A percentile compares a stretch with the other conserved stretches of the same genome.
These are phyloP conservation scores for Gymnoscopelus braueri DNA, from an alignment of 2,797 vertebrate species.

Conservation along the genomic window DNA sequence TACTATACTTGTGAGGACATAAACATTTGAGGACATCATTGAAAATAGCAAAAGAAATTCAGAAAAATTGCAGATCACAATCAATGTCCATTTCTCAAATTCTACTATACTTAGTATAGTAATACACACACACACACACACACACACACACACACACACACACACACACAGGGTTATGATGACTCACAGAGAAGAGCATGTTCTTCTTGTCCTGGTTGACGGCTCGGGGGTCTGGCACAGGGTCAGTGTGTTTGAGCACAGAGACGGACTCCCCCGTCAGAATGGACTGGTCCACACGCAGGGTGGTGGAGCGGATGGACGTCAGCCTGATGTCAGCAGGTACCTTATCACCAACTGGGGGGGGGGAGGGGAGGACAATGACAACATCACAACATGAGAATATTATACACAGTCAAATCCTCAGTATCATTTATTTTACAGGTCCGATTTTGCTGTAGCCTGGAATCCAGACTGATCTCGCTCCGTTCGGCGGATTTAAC, in stretches of 20 bases:
- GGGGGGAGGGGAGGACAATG: constrained; percentile 2
- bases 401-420: no score
- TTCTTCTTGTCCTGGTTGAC: constrained; percentile 88
- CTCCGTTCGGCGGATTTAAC: no score
- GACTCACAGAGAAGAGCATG: constrained; percentile 86
- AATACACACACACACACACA: constrained; percentile 17
- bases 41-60: no score
- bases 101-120: no score
- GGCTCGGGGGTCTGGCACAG: constrained; percentile 83
- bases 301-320: constrained; percentile 83
- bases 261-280: constrained; percentile 85
- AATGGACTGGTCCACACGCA: constrained; percentile 86
- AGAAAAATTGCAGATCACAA: no score
- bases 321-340: constrained; percentile 84
- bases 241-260: constrained; percentile 84
- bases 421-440: no score
- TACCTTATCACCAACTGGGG: constrained; percentile 84
- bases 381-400: neutral
- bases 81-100: no score
- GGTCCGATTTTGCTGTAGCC: no score
- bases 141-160: constrained; percentile 7
- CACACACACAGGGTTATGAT: constrained; percentile 18
- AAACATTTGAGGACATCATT: no score
- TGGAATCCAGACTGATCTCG: no score
- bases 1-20: no score